Percentiles rank a stretch among this genome's conserved stretches.
These are phyloP conservation scores for Cyprinodon brontotheroides DNA, from an alignment of 2,113 vertebrate species.

Conservation along the genomic window DNA sequence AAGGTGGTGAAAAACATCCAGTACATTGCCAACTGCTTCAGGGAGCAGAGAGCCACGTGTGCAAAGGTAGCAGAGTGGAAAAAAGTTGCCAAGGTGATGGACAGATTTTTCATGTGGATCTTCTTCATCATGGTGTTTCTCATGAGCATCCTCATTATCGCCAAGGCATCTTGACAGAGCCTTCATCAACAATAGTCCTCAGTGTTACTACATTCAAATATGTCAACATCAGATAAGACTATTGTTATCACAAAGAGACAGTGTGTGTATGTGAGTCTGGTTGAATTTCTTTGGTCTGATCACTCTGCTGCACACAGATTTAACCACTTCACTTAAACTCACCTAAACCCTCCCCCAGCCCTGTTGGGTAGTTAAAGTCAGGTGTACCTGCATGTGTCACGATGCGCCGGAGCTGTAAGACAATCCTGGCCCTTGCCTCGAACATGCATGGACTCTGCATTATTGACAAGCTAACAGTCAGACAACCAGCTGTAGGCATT, in stretches of 20 bases:
- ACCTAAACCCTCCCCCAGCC: slow-evolving; percentile 4
- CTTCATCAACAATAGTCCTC: slow-evolving; percentile 3
- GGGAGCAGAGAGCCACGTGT: slow-evolving; percentile 87
- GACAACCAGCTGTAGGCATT: slow-evolving; percentile 56
- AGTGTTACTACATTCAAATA: slow-evolving; percentile 11
- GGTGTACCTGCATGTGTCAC: slow-evolving; percentile 48
- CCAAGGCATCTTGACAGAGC: slow-evolving; percentile 84
- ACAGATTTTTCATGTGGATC: slow-evolving; percentile 98
- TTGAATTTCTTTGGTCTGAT: slow-evolving; percentile 16
- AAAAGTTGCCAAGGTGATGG: slow-evolving; percentile 98
- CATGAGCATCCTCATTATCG: slow-evolving; percentile 93
- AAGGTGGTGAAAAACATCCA: slow-evolving; percentile 89
- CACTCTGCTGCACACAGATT: slow-evolving; percentile 14
- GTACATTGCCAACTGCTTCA: slow-evolving; percentile 91
- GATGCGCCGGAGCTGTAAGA: slow-evolving; percentile 52
- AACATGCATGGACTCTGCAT: slow-evolving; percentile 66
- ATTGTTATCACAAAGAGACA: slow-evolving; percentile 29
- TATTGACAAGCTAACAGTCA: slow-evolving; percentile 65
- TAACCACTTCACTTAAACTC: slow-evolving; percentile 5
- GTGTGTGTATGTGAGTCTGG: slow-evolving; percentile 7
- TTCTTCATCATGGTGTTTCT: slow-evolving; percentile 98
- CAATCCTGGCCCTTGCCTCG: slow-evolving; percentile 45
- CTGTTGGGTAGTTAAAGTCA: slow-evolving; percentile 43
- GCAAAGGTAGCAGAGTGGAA: slow-evolving; percentile 95
- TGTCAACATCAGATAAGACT: slow-evolving; percentile 1